Percentiles rank a stretch among this genome's conserved stretches.
phyloP scores from a whole-genome alignment of 2,888 invertebrate genomes.

The Epiblema foenella region DNA sequence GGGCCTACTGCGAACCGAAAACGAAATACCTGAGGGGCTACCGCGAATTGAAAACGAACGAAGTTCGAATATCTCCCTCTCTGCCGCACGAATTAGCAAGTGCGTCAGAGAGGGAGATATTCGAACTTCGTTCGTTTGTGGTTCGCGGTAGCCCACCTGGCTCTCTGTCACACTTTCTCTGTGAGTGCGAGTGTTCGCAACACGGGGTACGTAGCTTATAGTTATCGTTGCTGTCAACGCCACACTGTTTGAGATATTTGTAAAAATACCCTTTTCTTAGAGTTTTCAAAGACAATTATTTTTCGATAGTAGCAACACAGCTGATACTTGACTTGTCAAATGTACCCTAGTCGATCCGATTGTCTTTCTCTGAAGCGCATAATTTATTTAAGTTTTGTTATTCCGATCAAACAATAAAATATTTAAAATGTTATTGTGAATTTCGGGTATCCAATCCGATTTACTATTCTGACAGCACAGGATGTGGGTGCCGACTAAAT shows the following conservation, averaged over 20 bases:
- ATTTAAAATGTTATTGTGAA: conserved; percentile 34
- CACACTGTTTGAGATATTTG: conserved; percentile 3
- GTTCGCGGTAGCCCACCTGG: too few species aligned
- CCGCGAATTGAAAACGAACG: too few species aligned
- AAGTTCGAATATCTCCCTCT: too few species aligned
- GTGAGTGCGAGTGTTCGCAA: too few species aligned
- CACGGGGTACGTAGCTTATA: background rate
- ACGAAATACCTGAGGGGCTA: too few species aligned
- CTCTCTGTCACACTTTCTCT: too few species aligned
- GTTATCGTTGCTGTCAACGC: background rate
- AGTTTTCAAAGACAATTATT: too few species aligned
- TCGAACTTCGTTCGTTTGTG: too few species aligned
- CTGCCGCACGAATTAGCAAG: too few species aligned
- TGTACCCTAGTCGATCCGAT: conserved; percentile 41
- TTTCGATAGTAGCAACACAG: conserved; percentile 16
- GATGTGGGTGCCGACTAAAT: conserved; percentile 91
- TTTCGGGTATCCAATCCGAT: conserved; percentile 1
- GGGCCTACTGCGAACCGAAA: too few species aligned
- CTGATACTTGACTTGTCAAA: conserved; percentile 37
- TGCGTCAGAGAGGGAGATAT: too few species aligned
- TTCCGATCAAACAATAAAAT: conserved; percentile 32
- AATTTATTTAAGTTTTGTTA: conserved; percentile 29
- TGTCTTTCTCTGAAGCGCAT: conserved; percentile 24
- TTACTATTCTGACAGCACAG: conserved; percentile 49
- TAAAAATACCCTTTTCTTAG: background rate